These are phyloP conservation scores for Drosophila baimaii DNA, from an alignment of 1,140 invertebrate species.

Conservation along the genomic window DNA sequence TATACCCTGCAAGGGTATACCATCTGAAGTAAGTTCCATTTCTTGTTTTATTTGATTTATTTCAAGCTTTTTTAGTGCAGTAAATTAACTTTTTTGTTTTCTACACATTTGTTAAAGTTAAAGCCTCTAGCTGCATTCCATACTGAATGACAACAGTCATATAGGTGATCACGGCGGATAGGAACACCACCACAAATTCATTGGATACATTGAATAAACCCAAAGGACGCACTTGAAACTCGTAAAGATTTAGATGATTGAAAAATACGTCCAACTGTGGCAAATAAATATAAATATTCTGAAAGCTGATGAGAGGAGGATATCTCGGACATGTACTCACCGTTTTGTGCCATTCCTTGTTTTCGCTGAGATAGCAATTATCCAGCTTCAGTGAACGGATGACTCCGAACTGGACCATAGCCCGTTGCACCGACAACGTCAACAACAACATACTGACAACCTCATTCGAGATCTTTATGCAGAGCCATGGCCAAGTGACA, in stretches of 20 bases:
- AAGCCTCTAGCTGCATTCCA: constrained; percentile 5
- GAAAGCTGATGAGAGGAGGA: background rate
- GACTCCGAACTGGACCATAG: constrained; percentile 8
- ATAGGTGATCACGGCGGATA: constrained; percentile 54
- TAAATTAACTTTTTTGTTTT: too few species aligned
- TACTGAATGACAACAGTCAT: constrained; percentile 52
- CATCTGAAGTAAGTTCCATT: too few species aligned
- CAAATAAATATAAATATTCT: background rate
- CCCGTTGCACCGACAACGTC: constrained; percentile 28
- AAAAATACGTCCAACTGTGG: constrained; percentile 53
- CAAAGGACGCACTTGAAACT: constrained; percentile 49
- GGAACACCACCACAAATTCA: constrained; percentile 45
- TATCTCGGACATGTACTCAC: constrained; percentile 8
- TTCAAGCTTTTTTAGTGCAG: too few species aligned
- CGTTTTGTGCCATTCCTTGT: constrained; percentile 41
- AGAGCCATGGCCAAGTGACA: background rate
- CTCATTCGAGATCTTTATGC: background rate
- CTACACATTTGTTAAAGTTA: background rate
- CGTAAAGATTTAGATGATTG: constrained; percentile 33
- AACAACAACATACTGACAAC: constrained; percentile 40
- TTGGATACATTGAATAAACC: constrained; percentile 57
- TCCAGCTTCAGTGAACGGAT: constrained; percentile 39
- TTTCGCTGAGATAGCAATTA: constrained; percentile 30
- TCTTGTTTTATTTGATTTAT: too few species aligned
- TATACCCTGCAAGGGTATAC: too few species aligned